Base-by-base conservation (phyloP, 2,888 invertebrate species). In the Melanostoma mellinum region DNA sequence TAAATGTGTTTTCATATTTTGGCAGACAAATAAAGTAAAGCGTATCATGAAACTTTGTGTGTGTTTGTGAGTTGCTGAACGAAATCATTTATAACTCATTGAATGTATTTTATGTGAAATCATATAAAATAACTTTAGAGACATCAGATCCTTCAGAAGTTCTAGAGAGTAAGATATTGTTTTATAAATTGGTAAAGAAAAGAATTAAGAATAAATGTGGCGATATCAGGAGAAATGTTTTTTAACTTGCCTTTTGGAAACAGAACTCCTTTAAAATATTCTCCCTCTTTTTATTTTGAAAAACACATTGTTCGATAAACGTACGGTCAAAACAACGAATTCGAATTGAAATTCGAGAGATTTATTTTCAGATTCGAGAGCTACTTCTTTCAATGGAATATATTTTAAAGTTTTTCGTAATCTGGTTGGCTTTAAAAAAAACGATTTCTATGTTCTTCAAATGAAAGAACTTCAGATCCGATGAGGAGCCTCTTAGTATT, bases 1-100 rank as follows among this genome's bases (percentile, higher is more conserved):
- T 61, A 74, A 74, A 79, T 85, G 71, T 72, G 75, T 79, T 80
- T 68, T 80, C 67, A 61, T 85, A 75, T 85, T 76, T 85, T 76
- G 72, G 38, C 42, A 80, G 71, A 79, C 74, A 79, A 50, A 79
- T 79, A 81, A 76, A 75, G 65, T 30, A 67, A 74, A 74, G 65
- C 79, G 74, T 79, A 75, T 79, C 55, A 65, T 68, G 77, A 67
- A 81, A 61, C 40, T 52, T 52, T 44, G 2, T 40, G 58, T 65
- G 30, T 75, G 63, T 71, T 40, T 65, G 44, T 46, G 63, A 55
- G 42, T 63, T 56, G 40, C 42, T 20, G 20, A 20, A 20, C 20
- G 20, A 20, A 20, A 20, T 20, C 20, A 20, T 20, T 20, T 20
- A 20, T 20, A 20, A 20, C 20, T 20, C 48, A 63, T 50, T 48